Evolutionary conservation across 2,888 invertebrate genomes (phyloP), one percentile per base, ranked within the genome.

Genomic region (Drosophila affinis): DNA sequence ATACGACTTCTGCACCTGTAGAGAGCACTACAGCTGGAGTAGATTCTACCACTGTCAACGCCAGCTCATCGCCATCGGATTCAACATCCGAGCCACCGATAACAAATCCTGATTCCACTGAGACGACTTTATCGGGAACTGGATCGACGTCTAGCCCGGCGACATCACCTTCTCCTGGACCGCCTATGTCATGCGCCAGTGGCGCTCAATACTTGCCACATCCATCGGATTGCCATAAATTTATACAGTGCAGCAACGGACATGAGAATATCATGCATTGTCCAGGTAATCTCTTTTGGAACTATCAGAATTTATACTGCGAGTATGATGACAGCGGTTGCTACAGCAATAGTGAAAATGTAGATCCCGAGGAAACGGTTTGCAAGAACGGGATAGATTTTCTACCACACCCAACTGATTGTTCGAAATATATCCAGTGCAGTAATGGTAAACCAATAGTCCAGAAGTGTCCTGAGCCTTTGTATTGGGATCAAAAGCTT

Each of bases 351-450:
- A 29, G 21, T 21, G 46, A n/a, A 29, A 53, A 9, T 9, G 7
- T 17, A 0, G 39, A 10, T 1, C 57, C 52, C 17, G 46, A 56
- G 3, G 59, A 60, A 17, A 59, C 12, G 0, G 7, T 45, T 18
- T 77, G 79, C 48, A 51, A 56, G 24, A 58, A 67, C 10, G 76
- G 77, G 21, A 55, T 27, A 3, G 47, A 62, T 21, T 62, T 62
- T 54, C 17, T 64, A 17, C 59, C 69, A 9, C 64, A 81, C 61
- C 63, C 71, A 3, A 59, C 39, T 0, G 80, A 81, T 63, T 81
- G 81, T 17, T 65, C 62, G 2, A 73, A 59, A 48, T 79, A 55
- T 55, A 39, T 49, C 34, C 77, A 79, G 10, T 79, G 79, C 46
- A 62, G 62, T 14, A 54, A 79, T n/a, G 77, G 76, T 0, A n/a